Base-by-base conservation (phyloP, 1,140 invertebrate species). In the Bombus fervidus region DNA sequence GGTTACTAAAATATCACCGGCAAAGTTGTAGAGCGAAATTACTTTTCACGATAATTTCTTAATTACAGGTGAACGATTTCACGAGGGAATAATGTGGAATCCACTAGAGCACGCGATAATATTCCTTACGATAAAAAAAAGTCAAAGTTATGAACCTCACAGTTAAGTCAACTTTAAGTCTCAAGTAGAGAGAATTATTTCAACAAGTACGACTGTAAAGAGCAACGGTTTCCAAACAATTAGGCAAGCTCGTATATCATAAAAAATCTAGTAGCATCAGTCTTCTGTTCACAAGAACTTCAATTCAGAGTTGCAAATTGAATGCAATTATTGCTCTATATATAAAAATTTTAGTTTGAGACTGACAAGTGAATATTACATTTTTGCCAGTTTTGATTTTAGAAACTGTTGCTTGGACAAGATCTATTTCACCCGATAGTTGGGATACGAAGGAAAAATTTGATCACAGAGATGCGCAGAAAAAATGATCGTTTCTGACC, bases 381-480 rank as follows among this genome's bases (percentile, higher is more conserved):
- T 22, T 53, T 22, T 22, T 2, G 47, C 47, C 47, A 53, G 2
- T 41, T 41, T 8, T 5, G n/a, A 25, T 8, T 37, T 66, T 64
- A 59, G 43, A 41, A 47, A 66, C 41, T 43, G 31, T 75, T 74
- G 69, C 39, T 74, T 62, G 5, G n/a, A n/a, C 25, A 37, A 88
- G 83, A 79, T 88, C 37, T 25, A 78, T 37, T 34, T 12, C 6
- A 73, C 25, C 64, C 25, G n/a, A 18, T 78, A 31, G 8, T 13
- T 34, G 9, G 5, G 6, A 71, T 47, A 72, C 13, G 59, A 79
- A 62, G 83, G 8, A 66, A 81, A 68, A 66, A 39, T 71, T 83
- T 34, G 15, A 85, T 69, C 83, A 85, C 81, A 87, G 77, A 87
- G 43, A 89, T 31, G 53, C 59, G 9, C 53, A 22, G 66, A 68